These are phyloP conservation scores for Pachyuromys duprasi DNA, from an alignment of 2,797 vertebrate genomes.

Conservation along the genomic window DNA sequence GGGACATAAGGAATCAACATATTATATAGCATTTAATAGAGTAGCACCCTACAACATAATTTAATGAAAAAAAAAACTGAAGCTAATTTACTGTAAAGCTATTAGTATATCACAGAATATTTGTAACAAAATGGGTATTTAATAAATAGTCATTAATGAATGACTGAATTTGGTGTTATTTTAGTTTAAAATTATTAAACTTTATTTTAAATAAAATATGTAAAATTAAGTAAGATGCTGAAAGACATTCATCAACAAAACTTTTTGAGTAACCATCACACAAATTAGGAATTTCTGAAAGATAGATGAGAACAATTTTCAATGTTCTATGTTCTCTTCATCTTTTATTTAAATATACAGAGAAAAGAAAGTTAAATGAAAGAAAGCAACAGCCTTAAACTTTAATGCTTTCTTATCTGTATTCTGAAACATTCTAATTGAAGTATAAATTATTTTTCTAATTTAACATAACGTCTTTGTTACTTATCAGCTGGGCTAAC, in stretches of 20 bases:
- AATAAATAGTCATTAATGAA: neutral
- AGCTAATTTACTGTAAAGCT: neutral
- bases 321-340: neutral
- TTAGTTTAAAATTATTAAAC: constrained; percentile 17
- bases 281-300: neutral
- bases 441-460: neutral
- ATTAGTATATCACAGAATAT: neutral
- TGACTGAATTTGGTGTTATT: neutral
- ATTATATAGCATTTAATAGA: neutral
- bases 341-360: neutral
- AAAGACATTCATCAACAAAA: neutral
- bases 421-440: neutral
- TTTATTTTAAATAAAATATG: neutral
- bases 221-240: neutral
- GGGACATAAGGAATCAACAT: neutral
- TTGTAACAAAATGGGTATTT: neutral
- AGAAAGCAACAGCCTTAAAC: neutral
- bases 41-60: neutral
- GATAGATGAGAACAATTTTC: neutral
- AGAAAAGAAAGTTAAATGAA: constrained; percentile 18
- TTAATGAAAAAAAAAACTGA: neutral
- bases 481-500: neutral
- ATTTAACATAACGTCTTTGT: neutral
- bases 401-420: neutral
- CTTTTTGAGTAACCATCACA: neutral